A percentile compares a stretch with the other conserved stretches of the same genome.
phyloP scores from a whole-genome alignment of 2,888 invertebrate species.

The Globia sparganii region DNA sequence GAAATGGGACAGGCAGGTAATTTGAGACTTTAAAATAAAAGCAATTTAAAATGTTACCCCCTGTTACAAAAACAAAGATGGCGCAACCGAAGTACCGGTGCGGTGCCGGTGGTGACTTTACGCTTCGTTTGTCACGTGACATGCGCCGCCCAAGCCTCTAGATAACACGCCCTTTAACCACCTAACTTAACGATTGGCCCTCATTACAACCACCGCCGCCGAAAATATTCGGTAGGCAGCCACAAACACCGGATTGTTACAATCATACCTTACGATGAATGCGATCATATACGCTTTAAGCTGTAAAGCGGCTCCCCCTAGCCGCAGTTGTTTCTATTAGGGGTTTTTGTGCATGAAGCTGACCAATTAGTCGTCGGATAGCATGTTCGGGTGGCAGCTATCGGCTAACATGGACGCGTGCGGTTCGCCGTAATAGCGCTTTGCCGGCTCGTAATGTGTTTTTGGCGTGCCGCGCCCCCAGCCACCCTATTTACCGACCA shows the following conservation, averaged over 20 bases:
- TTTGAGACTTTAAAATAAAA: constrained; percentile 67
- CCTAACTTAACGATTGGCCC: constrained; percentile 80
- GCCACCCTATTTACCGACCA: constrained; percentile 84
- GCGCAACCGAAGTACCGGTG: constrained; percentile 78
- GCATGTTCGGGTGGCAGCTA: constrained; percentile 87
- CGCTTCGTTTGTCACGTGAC: constrained; percentile 83
- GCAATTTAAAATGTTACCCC: constrained; percentile 72
- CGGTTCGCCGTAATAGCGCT: constrained; percentile 88
- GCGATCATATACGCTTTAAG: constrained; percentile 78
- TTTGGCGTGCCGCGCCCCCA: constrained; percentile 87
- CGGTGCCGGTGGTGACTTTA: constrained; percentile 81
- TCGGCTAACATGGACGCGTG: constrained; percentile 84
- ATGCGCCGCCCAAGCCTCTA: constrained; percentile 83
- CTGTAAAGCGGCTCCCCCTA: constrained; percentile 79
- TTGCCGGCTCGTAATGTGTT: constrained; percentile 86
- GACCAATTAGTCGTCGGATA: constrained; percentile 88
- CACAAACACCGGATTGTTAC: constrained; percentile 64
- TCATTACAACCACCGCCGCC: constrained; percentile 72
- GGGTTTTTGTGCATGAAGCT: constrained; percentile 86
- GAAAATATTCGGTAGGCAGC: constrained; percentile 74
- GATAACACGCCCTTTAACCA: constrained; percentile 83
- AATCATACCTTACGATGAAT: constrained; percentile 72
- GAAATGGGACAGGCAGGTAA: constrained; percentile 65
- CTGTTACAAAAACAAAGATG: constrained; percentile 83
- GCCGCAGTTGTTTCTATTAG: constrained; percentile 81